Evolutionary conservation across 2,888 invertebrate genomes (phyloP), one percentile per base, ranked within the genome.

Genomic region (Leucophenga maculata): DNA sequence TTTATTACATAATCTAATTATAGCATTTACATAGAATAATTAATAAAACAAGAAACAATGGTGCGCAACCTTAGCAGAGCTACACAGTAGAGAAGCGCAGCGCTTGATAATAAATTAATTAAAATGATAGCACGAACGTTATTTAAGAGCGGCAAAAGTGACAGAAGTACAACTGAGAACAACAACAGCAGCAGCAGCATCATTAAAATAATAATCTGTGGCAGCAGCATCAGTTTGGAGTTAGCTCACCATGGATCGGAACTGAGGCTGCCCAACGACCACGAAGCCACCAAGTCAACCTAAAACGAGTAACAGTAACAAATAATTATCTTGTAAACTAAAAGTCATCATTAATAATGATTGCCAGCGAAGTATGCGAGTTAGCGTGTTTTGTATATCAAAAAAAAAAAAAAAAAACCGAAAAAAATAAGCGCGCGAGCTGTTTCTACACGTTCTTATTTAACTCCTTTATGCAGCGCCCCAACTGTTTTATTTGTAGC

Each of bases 331-430:
- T 82, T 81, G 80, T 81, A 80, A 81, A 81, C 82, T 82, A 80
- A 81, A 82, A 81, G 80, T 81, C 80, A 81, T 81, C 80, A 82
- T 81, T 81, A 81, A 81, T 81, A 81, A 81, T 82, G 82, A 81
- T 82, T 81, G 82, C 78, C 74, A 73, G 74, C 75, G 71, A 72
- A 70, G 62, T 13, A 64, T 50, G 65, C 44, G 26, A 26, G 26
- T 68, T 70, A 66, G 68, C 66, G 69, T 46, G 60, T 18, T 11
- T 32, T 8, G 20, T 13, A 44, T 62, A 44, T 6, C 13, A 18
- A 50, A n/a, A 50, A n/a, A 50, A n/a, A n/a, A 6, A 50, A 50
- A 50, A n/a, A 50, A 13, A 46, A 46, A 50, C 1, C 1, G 1
- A 50, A 50, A 50, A n/a, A 50, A 13, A 46, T 4, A 46, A 46